Evolutionary conservation across 2,797 vertebrate genomes (phyloP).

Genomic region (Coluber constrictor): DNA sequence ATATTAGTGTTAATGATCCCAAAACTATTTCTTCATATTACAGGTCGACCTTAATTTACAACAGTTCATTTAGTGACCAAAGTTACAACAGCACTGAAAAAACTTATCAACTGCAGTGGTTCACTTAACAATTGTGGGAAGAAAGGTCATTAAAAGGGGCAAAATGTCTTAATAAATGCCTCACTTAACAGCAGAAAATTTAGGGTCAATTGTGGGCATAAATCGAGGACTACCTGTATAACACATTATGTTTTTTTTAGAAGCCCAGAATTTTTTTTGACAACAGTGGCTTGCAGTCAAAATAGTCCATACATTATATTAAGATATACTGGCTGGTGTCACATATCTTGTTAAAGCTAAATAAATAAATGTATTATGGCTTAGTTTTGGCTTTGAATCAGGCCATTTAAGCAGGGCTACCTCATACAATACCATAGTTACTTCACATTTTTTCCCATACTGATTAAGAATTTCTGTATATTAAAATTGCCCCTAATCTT

Average conservation of each 20-base stretch:
- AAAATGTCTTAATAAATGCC: too few species aligned
- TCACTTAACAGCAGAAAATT: too few species aligned
- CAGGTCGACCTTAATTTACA: too few species aligned
- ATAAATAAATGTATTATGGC: background rate
- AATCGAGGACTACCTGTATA: too few species aligned
- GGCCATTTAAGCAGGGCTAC: background rate
- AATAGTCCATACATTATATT: background rate
- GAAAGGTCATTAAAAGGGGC: too few species aligned
- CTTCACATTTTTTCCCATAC: background rate
- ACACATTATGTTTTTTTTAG: background rate
- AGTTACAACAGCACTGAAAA: too few species aligned
- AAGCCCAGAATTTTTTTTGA: background rate
- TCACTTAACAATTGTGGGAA: background rate
- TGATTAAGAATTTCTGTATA: accelerated
- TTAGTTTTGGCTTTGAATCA: background rate
- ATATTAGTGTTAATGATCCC: background rate
- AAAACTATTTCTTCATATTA: background rate
- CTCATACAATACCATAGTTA: background rate
- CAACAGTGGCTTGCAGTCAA: background rate
- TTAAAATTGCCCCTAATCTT: background rate
- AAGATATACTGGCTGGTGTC: background rate
- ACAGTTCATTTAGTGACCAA: too few species aligned
- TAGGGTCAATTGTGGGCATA: too few species aligned
- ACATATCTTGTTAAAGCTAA: background rate
- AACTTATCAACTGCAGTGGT: too few species aligned